Conservation (phyloP, 2,797 vertebrate genomes). For the Danio choprae region DNA sequence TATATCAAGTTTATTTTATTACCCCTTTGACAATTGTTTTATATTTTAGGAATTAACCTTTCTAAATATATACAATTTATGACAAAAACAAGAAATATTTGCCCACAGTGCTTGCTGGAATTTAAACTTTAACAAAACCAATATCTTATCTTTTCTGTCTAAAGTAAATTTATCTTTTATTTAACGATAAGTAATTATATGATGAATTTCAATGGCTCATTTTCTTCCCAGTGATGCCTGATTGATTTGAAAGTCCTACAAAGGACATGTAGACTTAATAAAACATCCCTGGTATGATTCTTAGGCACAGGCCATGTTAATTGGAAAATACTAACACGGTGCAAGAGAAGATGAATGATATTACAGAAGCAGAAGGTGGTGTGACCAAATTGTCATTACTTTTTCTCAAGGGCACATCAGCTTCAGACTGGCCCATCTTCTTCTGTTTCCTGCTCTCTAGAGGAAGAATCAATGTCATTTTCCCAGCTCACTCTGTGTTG, state of each 20-base stretch:
- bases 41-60: background rate
- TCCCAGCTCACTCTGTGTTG: slow-evolving; percentile 18
- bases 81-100: background rate
- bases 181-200: background rate
- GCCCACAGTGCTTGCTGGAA: background rate
- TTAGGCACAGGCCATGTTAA: slow-evolving; percentile 22
- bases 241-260: background rate
- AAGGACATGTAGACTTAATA: slow-evolving; percentile 29
- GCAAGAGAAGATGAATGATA: background rate
- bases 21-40: background rate
- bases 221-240: background rate
- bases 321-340: slow-evolving; percentile 38
- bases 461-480: slow-evolving; percentile 61
- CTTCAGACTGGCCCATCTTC: slow-evolving; percentile 56
- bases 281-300: slow-evolving; percentile 27
- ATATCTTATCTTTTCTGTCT: background rate
- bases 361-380: slow-evolving; percentile 38
- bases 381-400: slow-evolving; percentile 63
- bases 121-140: background rate
- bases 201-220: slow-evolving; percentile 1
- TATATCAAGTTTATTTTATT: no score
- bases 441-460: slow-evolving; percentile 31
- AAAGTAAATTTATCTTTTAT: background rate
- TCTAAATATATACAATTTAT: background rate
- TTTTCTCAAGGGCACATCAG: slow-evolving; percentile 70